phyloP scores from a whole-genome alignment of 2,888 invertebrate species.

The Zonitis immaculata region DNA sequence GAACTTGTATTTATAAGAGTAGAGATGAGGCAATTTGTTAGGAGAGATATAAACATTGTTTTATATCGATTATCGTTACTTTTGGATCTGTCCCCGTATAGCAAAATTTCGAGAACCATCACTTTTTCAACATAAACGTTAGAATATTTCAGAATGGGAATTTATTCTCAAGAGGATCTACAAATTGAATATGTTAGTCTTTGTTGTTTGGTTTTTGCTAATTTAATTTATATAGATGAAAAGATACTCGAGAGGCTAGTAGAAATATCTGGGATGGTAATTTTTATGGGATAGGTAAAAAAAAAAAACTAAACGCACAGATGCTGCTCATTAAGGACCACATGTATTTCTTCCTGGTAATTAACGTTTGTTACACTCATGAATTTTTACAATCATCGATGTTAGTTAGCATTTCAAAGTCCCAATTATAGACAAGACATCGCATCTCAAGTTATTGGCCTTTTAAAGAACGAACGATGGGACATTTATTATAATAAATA shows the following conservation, averaged over 20 bases:
- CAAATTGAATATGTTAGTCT: neutral
- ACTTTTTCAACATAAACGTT: too few relatives aligned
- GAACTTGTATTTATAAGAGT: too few relatives aligned
- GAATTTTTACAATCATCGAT: neutral
- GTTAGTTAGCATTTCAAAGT: neutral
- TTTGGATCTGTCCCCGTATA: too few relatives aligned
- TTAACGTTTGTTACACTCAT: conserved; percentile 1
- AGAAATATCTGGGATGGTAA: neutral
- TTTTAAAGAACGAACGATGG: neutral
- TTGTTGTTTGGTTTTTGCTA: neutral
- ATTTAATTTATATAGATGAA: conserved; percentile 1
- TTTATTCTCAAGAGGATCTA: neutral
- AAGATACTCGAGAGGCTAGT: neutral
- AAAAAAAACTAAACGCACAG: neutral
- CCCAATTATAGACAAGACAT: neutral
- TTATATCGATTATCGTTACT: too few relatives aligned
- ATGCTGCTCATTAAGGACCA: conserved; percentile 1
- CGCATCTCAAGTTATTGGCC: neutral
- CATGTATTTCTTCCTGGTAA: neutral
- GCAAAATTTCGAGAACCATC: too few relatives aligned
- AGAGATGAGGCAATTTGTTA: too few relatives aligned
- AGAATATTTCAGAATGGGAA: neutral
- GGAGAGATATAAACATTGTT: too few relatives aligned
- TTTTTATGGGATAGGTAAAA: neutral
- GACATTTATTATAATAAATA: neutral